Percentiles rank a stretch among this genome's conserved stretches.
Evolutionary conservation across 2,797 vertebrate genomes (phyloP).

Genomic region (Cossypha polioptera): DNA sequence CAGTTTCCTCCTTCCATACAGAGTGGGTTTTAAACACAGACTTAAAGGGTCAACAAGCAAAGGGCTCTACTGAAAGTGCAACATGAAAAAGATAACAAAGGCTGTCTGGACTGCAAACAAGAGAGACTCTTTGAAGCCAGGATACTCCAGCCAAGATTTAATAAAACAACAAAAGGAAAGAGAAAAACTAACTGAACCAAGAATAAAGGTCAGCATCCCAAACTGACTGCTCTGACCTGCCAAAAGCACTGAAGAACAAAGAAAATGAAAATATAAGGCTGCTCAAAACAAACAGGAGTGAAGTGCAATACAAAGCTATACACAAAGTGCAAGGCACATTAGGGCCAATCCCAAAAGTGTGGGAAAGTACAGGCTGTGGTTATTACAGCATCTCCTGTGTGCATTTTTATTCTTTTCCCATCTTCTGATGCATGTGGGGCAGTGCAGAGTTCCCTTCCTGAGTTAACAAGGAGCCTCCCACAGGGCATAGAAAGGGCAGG

Average conservation of each 20-base stretch:
- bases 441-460: not conserved
- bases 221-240: not conserved
- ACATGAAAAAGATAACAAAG: not conserved
- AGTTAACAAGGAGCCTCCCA: not conserved
- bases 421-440: not conserved
- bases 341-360: not conserved
- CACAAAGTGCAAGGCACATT: not conserved
- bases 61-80: not conserved
- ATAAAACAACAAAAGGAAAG: conserved; percentile 44
- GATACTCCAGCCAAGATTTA: not conserved
- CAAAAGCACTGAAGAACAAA: conserved; percentile 21
- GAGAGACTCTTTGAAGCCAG: conserved; percentile 23
- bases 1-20: not conserved
- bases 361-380: not conserved
- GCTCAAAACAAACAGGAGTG: conserved; percentile 29
- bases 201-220: conserved; percentile 24
- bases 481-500: not conserved
- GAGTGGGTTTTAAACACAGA: not conserved
- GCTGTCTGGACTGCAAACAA: not conserved
- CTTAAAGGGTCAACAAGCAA: conserved; percentile 17
- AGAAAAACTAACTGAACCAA: conserved; percentile 14
- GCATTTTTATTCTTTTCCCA: not conserved
- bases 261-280: conserved; percentile 27
- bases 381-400: not conserved
- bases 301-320: not conserved